A percentile compares a stretch with the other conserved stretches of the same genome.
phyloP scores from a whole-genome alignment of 2,888 invertebrate species.

The Idaea aversata region DNA sequence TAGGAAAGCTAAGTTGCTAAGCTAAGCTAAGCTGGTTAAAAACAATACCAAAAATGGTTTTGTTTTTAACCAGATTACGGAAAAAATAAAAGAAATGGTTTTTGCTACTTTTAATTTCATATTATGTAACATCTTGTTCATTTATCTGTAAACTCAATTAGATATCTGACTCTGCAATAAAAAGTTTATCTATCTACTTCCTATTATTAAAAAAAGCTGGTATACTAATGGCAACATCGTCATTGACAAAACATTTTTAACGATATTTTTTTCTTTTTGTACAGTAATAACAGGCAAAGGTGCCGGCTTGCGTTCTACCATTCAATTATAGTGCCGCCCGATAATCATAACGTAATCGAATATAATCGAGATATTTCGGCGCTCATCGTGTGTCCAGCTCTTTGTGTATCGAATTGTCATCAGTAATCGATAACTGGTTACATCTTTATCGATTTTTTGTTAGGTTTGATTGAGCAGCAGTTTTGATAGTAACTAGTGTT shows the following conservation, averaged over 20 bases:
- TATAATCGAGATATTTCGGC: slow-evolving; percentile 44
- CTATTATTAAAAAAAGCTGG: neutral
- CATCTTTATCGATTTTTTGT: slow-evolving; percentile 41
- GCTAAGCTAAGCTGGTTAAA: no score
- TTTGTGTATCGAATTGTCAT: slow-evolving; percentile 30
- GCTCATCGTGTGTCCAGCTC: slow-evolving; percentile 38
- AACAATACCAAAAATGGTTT: no score
- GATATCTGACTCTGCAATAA: neutral
- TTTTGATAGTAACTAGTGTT: neutral
- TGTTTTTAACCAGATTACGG: no score
- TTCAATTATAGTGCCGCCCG: slow-evolving; percentile 61
- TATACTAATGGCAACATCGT: slow-evolving; percentile 2
- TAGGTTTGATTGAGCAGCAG: neutral
- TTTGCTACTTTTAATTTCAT: no score
- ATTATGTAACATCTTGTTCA: neutral
- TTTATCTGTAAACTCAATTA: neutral
- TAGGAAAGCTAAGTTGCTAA: no score
- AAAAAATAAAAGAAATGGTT: no score
- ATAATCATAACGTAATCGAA: slow-evolving; percentile 71
- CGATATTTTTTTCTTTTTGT: slow-evolving; percentile 23
- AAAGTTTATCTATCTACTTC: neutral
- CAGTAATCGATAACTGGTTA: slow-evolving; percentile 27
- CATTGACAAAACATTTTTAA: slow-evolving; percentile 29
- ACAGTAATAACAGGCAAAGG: slow-evolving; percentile 52
- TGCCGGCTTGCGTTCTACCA: slow-evolving; percentile 34